These are phyloP conservation scores for Protaetia brevitarsis DNA, from an alignment of 1,140 invertebrate genomes.

Conservation along the genomic window DNA sequence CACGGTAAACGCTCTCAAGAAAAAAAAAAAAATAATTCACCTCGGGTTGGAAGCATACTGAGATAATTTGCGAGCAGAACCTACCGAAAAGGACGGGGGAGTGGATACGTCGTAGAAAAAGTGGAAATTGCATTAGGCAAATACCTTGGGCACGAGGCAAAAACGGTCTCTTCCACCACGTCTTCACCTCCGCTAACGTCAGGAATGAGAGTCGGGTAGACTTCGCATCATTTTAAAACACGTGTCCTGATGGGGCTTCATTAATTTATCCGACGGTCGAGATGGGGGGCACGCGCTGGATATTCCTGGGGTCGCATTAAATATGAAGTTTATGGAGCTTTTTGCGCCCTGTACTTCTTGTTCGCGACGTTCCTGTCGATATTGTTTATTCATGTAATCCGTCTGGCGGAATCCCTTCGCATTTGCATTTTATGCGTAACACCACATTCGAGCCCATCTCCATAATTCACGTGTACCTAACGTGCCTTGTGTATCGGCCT, in stretches of 20 bases:
- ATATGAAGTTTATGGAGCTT: background rate
- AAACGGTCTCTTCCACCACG: too few species aligned
- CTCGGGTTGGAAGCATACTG: background rate
- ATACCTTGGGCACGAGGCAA: too few species aligned
- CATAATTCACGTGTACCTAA: too few species aligned
- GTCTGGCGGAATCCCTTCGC: background rate
- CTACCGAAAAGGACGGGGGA: background rate
- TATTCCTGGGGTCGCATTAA: background rate
- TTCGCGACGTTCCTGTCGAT: background rate
- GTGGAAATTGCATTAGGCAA: background rate
- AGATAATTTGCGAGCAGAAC: background rate
- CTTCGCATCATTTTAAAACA: too few species aligned
- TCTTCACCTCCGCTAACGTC: too few species aligned
- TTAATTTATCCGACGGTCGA: background rate
- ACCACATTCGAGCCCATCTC: too few species aligned
- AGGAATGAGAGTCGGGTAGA: too few species aligned
- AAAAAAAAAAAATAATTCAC: too few species aligned
- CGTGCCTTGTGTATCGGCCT: too few species aligned
- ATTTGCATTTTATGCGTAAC: too few species aligned
- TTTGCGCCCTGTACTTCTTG: background rate
- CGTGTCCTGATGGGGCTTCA: background rate
- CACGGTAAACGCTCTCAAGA: background rate
- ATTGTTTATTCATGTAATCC: slow-evolving; percentile 4
- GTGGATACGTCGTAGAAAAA: background rate
- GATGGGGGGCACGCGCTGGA: background rate